Base-by-base conservation (phyloP, 2,797 vertebrate genomes). In the Cossypha niveicapilla region DNA sequence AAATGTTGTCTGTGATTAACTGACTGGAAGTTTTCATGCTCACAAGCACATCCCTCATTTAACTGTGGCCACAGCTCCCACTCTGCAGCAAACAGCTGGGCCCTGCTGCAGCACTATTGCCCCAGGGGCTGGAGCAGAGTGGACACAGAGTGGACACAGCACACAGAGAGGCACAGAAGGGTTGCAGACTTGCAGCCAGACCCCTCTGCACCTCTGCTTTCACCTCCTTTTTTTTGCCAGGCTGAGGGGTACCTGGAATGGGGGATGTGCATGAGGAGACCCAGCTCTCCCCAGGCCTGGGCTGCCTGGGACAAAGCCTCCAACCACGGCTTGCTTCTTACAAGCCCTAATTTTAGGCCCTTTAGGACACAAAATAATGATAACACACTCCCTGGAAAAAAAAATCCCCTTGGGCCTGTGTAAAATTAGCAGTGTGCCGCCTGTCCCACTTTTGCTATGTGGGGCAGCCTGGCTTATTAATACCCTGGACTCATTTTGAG, bases 361-460 rank as follows among this genome's bases (percentile, higher is more conserved):
- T 94, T 86, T 53, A 92, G 79, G 86, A 94, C 83, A 90, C 32
- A 81, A 96, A 96, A 86, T 88, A 94, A 93, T 83, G 90, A 81
- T 78, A 95, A 93, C 54, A 86, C 28, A 24, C 74, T 84, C 86
- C 51, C 53, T 60, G 44, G 70, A 94, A 79, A 42, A 71, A 42
- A 53, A 41, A 67, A 44, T 93, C 76, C 92, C 88, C 28, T 19
- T 75, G 80, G 83, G 83, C 63, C 56, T 25, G 34, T 86, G 63
- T 86, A 94, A 94, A 94, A 96, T 96, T 92, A 95, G 90, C 93
- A 78, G 67, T 8, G 51, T 73, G 91, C 91, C 63, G 73, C 37
- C 73, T 96, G 96, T 94, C 93, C 95, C 96, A 96, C 92, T 96
- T 96, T 95, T 2, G 74, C 44, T 95, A 96, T 94, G 68, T 96